phyloP scores from a whole-genome alignment of 2,888 invertebrate species.

The Agrilus mali region DNA sequence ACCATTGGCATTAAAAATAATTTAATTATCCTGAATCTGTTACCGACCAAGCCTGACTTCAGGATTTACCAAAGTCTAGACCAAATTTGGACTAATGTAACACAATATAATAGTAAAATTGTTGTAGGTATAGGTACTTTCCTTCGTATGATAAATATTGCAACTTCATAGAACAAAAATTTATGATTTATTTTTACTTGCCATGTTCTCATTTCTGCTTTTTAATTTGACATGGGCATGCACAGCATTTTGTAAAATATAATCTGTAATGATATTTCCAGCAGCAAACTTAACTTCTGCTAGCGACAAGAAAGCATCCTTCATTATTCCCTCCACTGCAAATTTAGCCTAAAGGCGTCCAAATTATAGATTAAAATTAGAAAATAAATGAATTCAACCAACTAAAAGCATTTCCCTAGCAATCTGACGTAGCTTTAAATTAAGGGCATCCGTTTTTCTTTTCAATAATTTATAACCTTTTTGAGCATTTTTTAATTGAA shows the following conservation, averaged over 20 bases:
- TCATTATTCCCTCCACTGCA: slow-evolving; percentile 98
- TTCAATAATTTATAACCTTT: slow-evolving; percentile 97
- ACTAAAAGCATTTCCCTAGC: slow-evolving; percentile 98
- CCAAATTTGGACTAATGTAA: too few species aligned
- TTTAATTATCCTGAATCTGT: too few species aligned
- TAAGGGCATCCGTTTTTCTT: slow-evolving; percentile 98
- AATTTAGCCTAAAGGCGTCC: slow-evolving; percentile 68
- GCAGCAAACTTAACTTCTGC: slow-evolving; percentile 98
- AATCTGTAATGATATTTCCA: slow-evolving; percentile 97
- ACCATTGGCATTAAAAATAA: too few species aligned
- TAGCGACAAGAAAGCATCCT: slow-evolving; percentile 95
- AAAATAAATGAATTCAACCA: slow-evolving; percentile 2
- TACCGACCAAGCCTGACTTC: too few species aligned
- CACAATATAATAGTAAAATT: too few species aligned
- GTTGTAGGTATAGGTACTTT: background rate
- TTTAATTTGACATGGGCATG: slow-evolving; percentile 96
- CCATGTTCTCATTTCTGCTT: slow-evolving; percentile 97
- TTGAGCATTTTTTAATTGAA: slow-evolving; percentile 90
- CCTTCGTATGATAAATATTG: too few species aligned
- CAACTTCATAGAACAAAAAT: background rate
- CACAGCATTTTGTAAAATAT: slow-evolving; percentile 94
- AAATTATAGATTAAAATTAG: background rate
- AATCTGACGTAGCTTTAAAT: slow-evolving; percentile 94
- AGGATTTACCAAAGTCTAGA: too few species aligned
- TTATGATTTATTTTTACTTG: slow-evolving; percentile 44